Evolutionary conservation across 2,797 vertebrate genomes (phyloP), one percentile per base, ranked within the genome.

Genomic region (Margarornis squamiger): DNA sequence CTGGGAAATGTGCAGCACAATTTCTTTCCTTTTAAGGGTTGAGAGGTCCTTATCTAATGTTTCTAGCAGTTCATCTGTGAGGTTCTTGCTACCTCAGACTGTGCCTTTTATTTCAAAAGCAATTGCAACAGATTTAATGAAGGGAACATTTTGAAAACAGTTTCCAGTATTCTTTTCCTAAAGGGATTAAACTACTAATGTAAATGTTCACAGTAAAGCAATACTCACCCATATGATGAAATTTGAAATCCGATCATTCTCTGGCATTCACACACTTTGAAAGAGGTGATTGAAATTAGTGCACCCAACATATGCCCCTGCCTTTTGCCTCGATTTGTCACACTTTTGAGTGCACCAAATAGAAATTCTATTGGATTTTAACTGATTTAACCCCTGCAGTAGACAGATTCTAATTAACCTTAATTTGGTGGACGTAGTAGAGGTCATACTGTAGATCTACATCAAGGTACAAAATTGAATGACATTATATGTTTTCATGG

Each of bases 231-330:
- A 36, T 84, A 90, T 22, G 94, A 96, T 90, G 96, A 93, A 93
- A 96, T 89, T 52, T 41, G 78, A 96, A 95, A 96, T 90, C 91
- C 80, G 96, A 29, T 96, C 80, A 89, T 90, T 96, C 88, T 92
- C 79, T 90, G 89, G 81, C 88, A 91, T 96, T 97, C 94, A 92
- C 80, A 96, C 67, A 93, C 86, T 95, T 58, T 36, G 91, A 94
- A 89, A 73, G 61, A 71, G 45, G 71, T 94, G 97, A 97, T 94
- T 96, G 95, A 97, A 97, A 97, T 97, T 97, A 96, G 94, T n/a
- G 67, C 41, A 95, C 92, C 83, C 63, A 94, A 96, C 93, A 85
- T 55, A 67, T 95, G 74, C 67, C 87, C 88, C 88, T 93, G 84
- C 77, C 89, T 97, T 95, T 95, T 91, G 43, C 66, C 87, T 96